Percentiles rank a stretch among this genome's conserved stretches.
These are phyloP conservation scores for Taurulus bubalis DNA, from an alignment of 2,113 vertebrate genomes.

Conservation along the genomic window DNA sequence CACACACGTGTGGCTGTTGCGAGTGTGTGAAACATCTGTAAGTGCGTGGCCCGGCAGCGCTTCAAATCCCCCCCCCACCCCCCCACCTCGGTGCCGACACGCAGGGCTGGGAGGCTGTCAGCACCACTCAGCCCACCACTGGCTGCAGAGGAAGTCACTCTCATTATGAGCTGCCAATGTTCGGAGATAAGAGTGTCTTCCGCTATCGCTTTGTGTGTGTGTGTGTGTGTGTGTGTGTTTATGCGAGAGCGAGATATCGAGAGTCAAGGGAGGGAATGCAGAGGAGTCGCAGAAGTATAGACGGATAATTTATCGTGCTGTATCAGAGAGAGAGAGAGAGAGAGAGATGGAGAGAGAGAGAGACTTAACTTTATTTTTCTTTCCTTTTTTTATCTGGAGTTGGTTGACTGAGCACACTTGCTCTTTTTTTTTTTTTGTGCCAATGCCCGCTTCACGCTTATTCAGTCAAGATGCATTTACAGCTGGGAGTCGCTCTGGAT, in stretches of 20 bases:
- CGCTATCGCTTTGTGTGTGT: slow-evolving; percentile 16
- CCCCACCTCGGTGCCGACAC: slow-evolving; percentile 30
- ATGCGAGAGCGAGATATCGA: background rate
- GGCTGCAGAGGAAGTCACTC: slow-evolving; percentile 68
- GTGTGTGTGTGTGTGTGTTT: slow-evolving; percentile 11
- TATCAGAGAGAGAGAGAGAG: slow-evolving; percentile 26
- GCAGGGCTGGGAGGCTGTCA: slow-evolving; percentile 57
- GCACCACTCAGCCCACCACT: slow-evolving; percentile 50
- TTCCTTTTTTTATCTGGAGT: slow-evolving; percentile 48
- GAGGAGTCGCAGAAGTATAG: slow-evolving; percentile 45
- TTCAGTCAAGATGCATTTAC: slow-evolving; percentile 34
- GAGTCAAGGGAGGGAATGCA: slow-evolving; percentile 24
- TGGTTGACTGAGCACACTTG: slow-evolving; percentile 49
- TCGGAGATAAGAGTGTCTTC: slow-evolving; percentile 56
- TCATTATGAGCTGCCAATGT: slow-evolving; percentile 66
- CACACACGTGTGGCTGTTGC: background rate
- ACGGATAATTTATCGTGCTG: slow-evolving; percentile 49
- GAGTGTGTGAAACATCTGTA: slow-evolving; percentile 63
- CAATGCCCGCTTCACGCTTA: slow-evolving; percentile 24
- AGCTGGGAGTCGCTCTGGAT: slow-evolving; percentile 20
- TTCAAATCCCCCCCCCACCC: slow-evolving; percentile 44
- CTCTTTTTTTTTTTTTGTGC: background rate
- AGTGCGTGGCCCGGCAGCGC: slow-evolving; percentile 44
- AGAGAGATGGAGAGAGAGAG: slow-evolving; percentile 5
- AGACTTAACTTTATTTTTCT: slow-evolving; percentile 40